Conservation (phyloP, 2,888 invertebrate genomes). For the Himalopsyche anomala region DNA sequence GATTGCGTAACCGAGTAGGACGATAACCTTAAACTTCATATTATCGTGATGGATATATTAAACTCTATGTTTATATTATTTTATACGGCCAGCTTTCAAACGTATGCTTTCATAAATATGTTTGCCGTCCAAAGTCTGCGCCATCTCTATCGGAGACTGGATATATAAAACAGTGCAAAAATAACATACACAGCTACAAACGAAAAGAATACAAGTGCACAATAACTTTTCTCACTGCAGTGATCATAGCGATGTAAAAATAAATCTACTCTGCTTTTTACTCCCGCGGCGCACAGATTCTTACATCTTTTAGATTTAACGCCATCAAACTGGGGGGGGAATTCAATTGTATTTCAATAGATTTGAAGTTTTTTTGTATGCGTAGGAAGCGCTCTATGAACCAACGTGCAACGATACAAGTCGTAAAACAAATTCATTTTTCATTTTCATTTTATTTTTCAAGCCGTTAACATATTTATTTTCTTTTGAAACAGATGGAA, state of each 20-base stretch:
- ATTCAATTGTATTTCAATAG: too few species aligned
- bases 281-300: conserved; percentile 7
- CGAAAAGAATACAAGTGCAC: background rate
- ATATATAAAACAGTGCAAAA: background rate
- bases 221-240: conserved; percentile 20
- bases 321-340: too few species aligned
- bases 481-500: too few species aligned
- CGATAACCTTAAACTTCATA: background rate
- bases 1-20: background rate
- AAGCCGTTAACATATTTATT: too few species aligned
- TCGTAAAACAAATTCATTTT: too few species aligned
- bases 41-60: background rate
- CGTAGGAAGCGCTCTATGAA: too few species aligned
- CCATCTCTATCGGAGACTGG: background rate
- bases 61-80: background rate
- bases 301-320: background rate
- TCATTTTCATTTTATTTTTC: too few species aligned
- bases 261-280: background rate
- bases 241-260: conserved; percentile 12
- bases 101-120: background rate
- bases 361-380: too few species aligned
- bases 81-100: background rate
- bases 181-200: background rate
- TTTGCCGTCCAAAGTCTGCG: background rate
- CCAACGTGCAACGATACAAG: too few species aligned